Evolutionary conservation across 2,797 vertebrate species (phyloP).

Genomic region (Propithecus deckenii): DNA sequence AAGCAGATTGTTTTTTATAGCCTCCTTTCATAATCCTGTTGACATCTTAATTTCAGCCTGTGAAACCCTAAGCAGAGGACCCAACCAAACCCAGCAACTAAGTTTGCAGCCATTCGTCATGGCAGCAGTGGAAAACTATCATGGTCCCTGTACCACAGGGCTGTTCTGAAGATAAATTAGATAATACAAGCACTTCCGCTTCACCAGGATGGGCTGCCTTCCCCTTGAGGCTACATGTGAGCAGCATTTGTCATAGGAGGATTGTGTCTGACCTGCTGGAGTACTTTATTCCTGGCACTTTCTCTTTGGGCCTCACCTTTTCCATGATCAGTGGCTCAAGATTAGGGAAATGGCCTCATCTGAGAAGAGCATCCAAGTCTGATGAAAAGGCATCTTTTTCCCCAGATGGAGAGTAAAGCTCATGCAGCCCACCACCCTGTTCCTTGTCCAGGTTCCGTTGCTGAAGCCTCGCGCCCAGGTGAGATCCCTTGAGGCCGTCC

Average conservation of each 20-base stretch:
- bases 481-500: background rate
- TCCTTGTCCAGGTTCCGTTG: background rate
- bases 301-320: background rate
- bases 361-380: background rate
- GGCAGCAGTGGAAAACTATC: background rate
- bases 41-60: background rate
- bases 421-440: too few relatives aligned
- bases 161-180: background rate
- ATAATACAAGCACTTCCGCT: fast-evolving
- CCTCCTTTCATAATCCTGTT: background rate
- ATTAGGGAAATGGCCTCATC: background rate
- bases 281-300: background rate
- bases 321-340: background rate
- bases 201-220: background rate
- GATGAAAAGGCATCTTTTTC: background rate
- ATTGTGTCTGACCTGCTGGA: background rate
- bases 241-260: background rate
- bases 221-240: fast-evolving
- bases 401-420: background rate
- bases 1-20: background rate
- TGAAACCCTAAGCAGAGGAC: background rate
- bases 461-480: background rate
- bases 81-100: background rate
- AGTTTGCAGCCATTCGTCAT: background rate
- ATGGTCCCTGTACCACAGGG: fast-evolving